Percentiles rank a stretch among this genome's conserved stretches.
Evolutionary conservation across 2,888 invertebrate species (phyloP).

Genomic region (Cistogaster globosa): DNA sequence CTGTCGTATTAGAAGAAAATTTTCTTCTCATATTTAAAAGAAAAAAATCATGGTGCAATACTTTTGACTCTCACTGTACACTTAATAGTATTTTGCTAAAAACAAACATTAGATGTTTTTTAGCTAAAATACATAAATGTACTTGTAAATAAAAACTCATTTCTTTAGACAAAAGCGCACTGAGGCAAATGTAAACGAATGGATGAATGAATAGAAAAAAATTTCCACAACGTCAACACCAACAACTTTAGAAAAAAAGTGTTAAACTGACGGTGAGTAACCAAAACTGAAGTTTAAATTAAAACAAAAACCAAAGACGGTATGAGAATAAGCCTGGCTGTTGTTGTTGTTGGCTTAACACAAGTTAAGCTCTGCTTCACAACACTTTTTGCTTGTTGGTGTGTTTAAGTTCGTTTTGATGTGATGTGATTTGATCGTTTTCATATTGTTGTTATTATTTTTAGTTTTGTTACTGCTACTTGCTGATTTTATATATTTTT

Average conservation of each 20-base stretch:
- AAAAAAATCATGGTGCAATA: not conserved
- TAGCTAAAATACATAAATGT: slow-evolving; percentile 18
- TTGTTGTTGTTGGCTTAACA: slow-evolving; percentile 45
- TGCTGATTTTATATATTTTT: not conserved
- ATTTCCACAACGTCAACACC: slow-evolving; percentile 57
- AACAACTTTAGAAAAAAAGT: slow-evolving; percentile 24
- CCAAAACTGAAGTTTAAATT: slow-evolving; percentile 36
- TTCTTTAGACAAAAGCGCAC: slow-evolving; percentile 50
- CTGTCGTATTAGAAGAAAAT: not conserved
- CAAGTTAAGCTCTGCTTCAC: slow-evolving; percentile 54
- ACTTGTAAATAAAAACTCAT: not conserved
- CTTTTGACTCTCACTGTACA: slow-evolving; percentile 20
- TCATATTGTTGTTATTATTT: slow-evolving; percentile 21
- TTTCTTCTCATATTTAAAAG: not conserved
- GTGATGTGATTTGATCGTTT: slow-evolving; percentile 47
- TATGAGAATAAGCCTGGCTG: slow-evolving; percentile 27
- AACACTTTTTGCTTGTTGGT: slow-evolving; percentile 49
- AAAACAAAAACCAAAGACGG: slow-evolving; percentile 17
- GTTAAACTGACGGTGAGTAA: slow-evolving; percentile 56
- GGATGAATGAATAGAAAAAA: slow-evolving; percentile 44
- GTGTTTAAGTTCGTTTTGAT: slow-evolving; percentile 32
- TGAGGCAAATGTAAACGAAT: slow-evolving; percentile 44
- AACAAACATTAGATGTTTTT: slow-evolving; percentile 27
- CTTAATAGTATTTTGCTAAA: slow-evolving; percentile 21
- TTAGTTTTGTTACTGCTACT: slow-evolving; percentile 16